Conservation (phyloP, 2,113 vertebrate species). For the Protomyctophum bolini region DNA sequence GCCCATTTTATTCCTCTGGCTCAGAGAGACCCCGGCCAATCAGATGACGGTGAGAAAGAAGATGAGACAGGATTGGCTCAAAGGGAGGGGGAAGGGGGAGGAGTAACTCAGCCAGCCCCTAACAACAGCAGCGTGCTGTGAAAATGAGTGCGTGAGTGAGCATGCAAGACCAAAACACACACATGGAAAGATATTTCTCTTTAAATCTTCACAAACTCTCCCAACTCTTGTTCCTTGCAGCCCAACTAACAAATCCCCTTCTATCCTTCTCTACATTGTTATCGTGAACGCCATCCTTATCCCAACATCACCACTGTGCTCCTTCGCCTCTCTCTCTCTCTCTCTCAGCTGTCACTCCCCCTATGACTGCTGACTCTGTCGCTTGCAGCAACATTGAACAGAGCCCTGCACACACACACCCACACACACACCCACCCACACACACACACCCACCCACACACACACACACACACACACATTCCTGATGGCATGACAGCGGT, state of each 20-base stretch:
- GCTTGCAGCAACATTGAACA: slow-evolving; percentile 45
- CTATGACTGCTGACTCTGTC: slow-evolving; percentile 53
- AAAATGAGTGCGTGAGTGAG: slow-evolving; percentile 46
- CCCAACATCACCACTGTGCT: slow-evolving; percentile 8
- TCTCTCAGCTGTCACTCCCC: slow-evolving; percentile 39
- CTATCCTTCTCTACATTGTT: slow-evolving; percentile 5
- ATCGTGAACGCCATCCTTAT: slow-evolving; percentile 8
- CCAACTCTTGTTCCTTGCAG: slow-evolving; percentile 2
- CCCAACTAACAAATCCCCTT: not conserved
- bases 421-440: slow-evolving; percentile 20
- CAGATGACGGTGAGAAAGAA: slow-evolving; percentile 48
- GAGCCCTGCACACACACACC: slow-evolving; percentile 6
- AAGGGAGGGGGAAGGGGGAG: slow-evolving; percentile 37
- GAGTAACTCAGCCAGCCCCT: slow-evolving; percentile 64
- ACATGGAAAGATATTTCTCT: not conserved
- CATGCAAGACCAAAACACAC: not conserved
- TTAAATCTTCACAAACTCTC: slow-evolving; percentile 16
- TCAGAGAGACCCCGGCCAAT: slow-evolving; percentile 66
- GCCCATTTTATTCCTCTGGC: slow-evolving; percentile 70
- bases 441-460: slow-evolving; percentile 17
- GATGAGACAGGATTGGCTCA: slow-evolving; percentile 67
- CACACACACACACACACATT: slow-evolving; percentile 20
- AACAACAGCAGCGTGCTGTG: slow-evolving; percentile 75
- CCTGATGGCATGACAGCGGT: slow-evolving; percentile 39
- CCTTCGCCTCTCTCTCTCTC: slow-evolving; percentile 1